Base-by-base conservation (phyloP, 2,888 invertebrate genomes). In the Drosophila macrothrix region DNA sequence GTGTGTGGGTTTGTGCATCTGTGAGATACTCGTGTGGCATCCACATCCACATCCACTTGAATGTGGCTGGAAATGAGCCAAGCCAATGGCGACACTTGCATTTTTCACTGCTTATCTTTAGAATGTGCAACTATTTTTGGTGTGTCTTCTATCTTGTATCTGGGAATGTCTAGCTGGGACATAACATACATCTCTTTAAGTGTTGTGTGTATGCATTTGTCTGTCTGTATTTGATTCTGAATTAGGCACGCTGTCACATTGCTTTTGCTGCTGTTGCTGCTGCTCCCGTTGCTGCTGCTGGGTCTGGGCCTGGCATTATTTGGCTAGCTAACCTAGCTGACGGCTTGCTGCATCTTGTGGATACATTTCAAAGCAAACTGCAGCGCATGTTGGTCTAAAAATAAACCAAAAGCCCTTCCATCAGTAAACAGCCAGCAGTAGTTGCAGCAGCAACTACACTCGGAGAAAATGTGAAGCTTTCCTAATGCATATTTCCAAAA, bases 321-420 rank as follows among this genome's bases (percentile, higher is more conserved):
- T 67, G 66, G 53, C 62, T 73, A 56, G 75, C 68, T 62, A 49
- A 28, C 39, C 49, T 56, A 56, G 49, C 35, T 29, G 56, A 46
- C 9, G 25, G 22, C 25, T 25, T 54, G 67, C 59, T 78, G 79
- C 65, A 74, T 71, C 74, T 84, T 74, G 69, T 73, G 76, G 89
- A 83, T 83, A 86, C 89, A 86, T 89, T 80, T 88, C 81, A 86
- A 83, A 86, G 83, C 63, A 76, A 86, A 75, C 66, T 84, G 83
- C 88, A 75, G 73, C 69, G 60, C 19, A 22, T 43, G 67, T 61
- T 43, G 74, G 55, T 68, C 90, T 84, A 84, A 84, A 84, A 88
- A 84, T 84, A 84, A 72, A 65, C 35, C 43, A 70, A 69, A 84
- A 87, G 84, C 90, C 90, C 88, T 89, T 89, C 90, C 90, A 84